These are phyloP conservation scores for Leptinotarsa defecta DNA, from an alignment of 1,140 invertebrate species.

Conservation along the genomic window DNA sequence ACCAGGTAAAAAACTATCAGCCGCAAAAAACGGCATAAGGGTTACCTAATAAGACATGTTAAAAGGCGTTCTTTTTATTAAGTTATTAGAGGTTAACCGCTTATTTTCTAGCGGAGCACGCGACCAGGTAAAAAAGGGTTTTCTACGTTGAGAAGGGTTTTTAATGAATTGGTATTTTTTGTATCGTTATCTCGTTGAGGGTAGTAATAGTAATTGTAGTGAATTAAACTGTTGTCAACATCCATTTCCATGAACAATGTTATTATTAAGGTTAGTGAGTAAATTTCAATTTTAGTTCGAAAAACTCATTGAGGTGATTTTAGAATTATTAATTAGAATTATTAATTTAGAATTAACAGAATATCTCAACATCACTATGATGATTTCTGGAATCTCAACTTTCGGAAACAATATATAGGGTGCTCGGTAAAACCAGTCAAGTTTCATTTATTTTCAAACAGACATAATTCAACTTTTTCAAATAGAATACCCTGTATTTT, in stretches of 20 bases:
- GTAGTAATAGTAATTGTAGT: too few relatives aligned
- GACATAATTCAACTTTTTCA: too few relatives aligned
- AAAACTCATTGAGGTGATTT: background rate
- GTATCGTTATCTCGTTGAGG: background rate
- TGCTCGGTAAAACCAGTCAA: too few relatives aligned
- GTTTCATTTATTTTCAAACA: too few relatives aligned
- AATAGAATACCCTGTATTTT: too few relatives aligned
- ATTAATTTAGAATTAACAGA: too few relatives aligned
- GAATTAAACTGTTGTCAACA: too few relatives aligned
- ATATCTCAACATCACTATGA: too few relatives aligned
- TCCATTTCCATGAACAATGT: too few relatives aligned
- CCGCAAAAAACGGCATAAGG: constrained; percentile 42
- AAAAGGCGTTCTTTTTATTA: constrained; percentile 49
- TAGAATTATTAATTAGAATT: too few relatives aligned
- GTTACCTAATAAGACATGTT: constrained; percentile 43
- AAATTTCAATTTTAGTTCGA: background rate
- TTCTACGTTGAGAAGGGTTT: constrained; percentile 12
- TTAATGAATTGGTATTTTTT: constrained; percentile 15
- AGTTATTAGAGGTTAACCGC: constrained; percentile 53
- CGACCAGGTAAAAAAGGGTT: constrained; percentile 47
- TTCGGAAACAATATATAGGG: too few relatives aligned
- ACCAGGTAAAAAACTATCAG: constrained; percentile 46
- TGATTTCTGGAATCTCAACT: too few relatives aligned
- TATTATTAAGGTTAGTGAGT: background rate
- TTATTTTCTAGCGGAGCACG: constrained; percentile 52